Percentiles rank a stretch among this genome's conserved stretches.
Evolutionary conservation across 2,113 vertebrate genomes (phyloP).

Genomic region (Solenodon paradoxus): DNA sequence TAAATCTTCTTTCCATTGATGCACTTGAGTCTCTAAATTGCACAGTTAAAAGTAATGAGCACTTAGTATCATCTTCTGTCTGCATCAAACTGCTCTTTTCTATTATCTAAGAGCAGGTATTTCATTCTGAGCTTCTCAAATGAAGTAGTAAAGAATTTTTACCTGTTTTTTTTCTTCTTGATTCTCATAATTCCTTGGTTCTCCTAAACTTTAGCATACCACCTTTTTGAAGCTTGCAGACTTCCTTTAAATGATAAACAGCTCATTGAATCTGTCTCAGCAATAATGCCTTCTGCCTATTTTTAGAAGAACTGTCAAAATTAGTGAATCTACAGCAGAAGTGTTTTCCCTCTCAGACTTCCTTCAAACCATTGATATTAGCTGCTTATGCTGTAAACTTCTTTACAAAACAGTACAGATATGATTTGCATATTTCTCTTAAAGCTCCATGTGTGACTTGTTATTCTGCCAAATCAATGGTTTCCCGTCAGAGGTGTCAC

Average conservation of each 20-base stretch:
- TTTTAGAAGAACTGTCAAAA: slow-evolving; percentile 24
- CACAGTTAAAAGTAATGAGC: slow-evolving; percentile 69
- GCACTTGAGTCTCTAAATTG: slow-evolving; percentile 70
- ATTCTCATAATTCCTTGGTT: not conserved
- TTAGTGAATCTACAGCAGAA: not conserved
- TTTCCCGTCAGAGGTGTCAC: slow-evolving; percentile 5
- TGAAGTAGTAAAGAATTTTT: slow-evolving; percentile 7
- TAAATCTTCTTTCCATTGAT: slow-evolving; percentile 59
- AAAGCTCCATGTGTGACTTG: not conserved
- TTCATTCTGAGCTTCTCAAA: slow-evolving; percentile 37
- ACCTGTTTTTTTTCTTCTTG: not conserved
- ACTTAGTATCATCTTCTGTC: slow-evolving; percentile 41
- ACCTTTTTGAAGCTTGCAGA: not conserved
- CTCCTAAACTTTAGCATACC: not conserved
- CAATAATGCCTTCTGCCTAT: not conserved
- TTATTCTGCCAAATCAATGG: not conserved
- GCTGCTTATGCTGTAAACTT: slow-evolving; percentile 50
- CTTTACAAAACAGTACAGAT: slow-evolving; percentile 53
- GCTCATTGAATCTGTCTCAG: not conserved
- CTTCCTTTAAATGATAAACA: slow-evolving; percentile 7
- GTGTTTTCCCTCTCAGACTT: not conserved
- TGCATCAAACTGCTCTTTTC: slow-evolving; percentile 30
- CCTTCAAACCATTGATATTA: slow-evolving; percentile 7
- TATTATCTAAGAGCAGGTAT: slow-evolving; percentile 30
- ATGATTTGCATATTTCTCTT: slow-evolving; percentile 47